Evolutionary conservation across 2,888 invertebrate genomes (phyloP), one percentile per base, ranked within the genome.

Genomic region (Tinea trinotella): DNA sequence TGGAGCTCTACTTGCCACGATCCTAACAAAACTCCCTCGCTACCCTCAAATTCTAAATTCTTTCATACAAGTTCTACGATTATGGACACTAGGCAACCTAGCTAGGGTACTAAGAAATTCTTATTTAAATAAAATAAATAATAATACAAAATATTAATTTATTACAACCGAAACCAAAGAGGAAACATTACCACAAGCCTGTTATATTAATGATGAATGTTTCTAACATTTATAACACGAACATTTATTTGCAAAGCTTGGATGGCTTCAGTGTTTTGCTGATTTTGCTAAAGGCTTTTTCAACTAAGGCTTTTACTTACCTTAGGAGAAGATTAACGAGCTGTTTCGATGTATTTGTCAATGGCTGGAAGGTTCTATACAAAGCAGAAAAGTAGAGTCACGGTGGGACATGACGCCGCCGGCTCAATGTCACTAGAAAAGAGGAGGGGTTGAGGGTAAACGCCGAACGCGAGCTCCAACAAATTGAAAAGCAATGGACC

Each of bases 401-500:
- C 24, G 50, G 10, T 24, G 50, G 19, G 19, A 18, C 48, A 17
- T 19, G 19, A 19, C 18, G 48, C 48, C 20, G 20, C 10, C 6
- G 19, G 48, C 48, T 48, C 48, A 48, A 24, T 50, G 50, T 50
- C 50, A 50, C 50, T 2, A 12, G 6, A 24, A n/a, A 3, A 12
- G 9, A 13, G 13, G 9, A 12, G 48, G 48, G 48, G 48, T 12
- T 18, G 48, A 20, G 48, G 48, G 48, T 48, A 48, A 48, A 18
- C 19, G 19, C 50, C 70, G 75, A 76, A 71, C 79, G 81, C 71
- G 78, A 79, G 70, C 75, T 71, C 76, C 71, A 76, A 83, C 84
- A 86, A 85, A 88, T 88, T 87, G 88, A 87, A 87, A 87, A 83
- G 87, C 88, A 88, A 89, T 88, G 88, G 88, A 88, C 88, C 88